A percentile compares a stretch with the other conserved stretches of the same genome.
phyloP scores from a whole-genome alignment of 2,113 vertebrate species.

The Entosphenus tridentatus region DNA sequence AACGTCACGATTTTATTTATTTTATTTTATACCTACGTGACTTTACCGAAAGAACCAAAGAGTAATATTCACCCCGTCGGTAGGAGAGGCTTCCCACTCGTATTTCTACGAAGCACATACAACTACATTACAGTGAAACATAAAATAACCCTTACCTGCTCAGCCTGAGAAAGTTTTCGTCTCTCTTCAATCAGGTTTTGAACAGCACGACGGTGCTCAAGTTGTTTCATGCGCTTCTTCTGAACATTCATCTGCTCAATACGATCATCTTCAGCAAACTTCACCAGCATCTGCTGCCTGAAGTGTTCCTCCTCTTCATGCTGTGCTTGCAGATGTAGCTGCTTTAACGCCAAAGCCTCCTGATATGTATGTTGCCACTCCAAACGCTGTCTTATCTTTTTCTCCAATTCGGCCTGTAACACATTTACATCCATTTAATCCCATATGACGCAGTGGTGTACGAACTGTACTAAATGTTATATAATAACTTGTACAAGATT shows the following conservation, averaged over 20 bases:
- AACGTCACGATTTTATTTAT: too few species aligned
- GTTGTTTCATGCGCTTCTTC: conserved; percentile 52
- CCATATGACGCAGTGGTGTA: too few species aligned
- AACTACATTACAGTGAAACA: not conserved
- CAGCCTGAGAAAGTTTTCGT: conserved; percentile 27
- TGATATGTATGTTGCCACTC: conserved; percentile 35
- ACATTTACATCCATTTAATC: not conserved
- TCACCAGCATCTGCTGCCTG: conserved; percentile 36
- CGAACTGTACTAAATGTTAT: too few species aligned
- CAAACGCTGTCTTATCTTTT: conserved; percentile 36
- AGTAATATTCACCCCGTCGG: too few species aligned
- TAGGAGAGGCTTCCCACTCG: too few species aligned
- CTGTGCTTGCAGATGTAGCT: conserved; percentile 24
- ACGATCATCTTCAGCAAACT: conserved; percentile 61
- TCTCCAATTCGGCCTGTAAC: conserved; percentile 45
- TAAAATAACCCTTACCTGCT: conserved; percentile 30
- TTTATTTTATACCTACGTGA: too few species aligned
- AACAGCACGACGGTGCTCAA: conserved; percentile 47
- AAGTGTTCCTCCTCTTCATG: conserved; percentile 46
- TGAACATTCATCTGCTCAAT: conserved; percentile 65
- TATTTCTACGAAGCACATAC: too few species aligned
- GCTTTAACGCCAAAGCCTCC: conserved; percentile 46
- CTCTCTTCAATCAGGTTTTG: conserved; percentile 48
- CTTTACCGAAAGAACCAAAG: too few species aligned
- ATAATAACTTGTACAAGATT: too few species aligned